Evolutionary conservation across 2,888 invertebrate genomes (phyloP).

Genomic region (Rhaphigaster nebulosa): DNA sequence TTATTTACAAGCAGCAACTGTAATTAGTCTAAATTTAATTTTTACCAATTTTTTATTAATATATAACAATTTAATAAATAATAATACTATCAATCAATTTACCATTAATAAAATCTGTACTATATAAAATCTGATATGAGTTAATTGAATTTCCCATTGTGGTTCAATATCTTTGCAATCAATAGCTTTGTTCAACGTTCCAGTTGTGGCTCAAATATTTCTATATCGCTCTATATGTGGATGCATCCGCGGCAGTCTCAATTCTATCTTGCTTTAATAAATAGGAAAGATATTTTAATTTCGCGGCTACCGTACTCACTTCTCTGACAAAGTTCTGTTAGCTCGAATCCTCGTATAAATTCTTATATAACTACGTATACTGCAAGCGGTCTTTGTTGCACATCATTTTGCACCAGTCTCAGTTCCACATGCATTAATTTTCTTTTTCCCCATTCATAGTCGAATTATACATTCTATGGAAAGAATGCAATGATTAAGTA

Average conservation of each 20-base stretch:
- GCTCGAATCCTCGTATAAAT: neutral
- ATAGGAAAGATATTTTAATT: neutral
- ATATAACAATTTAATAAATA: too few relatives aligned
- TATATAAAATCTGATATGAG: neutral
- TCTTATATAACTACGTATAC: neutral
- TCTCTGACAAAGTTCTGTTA: neutral
- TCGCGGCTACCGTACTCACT: neutral
- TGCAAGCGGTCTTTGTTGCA: neutral
- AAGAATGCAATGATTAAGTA: too few relatives aligned
- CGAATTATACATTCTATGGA: too few relatives aligned
- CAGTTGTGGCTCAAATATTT: neutral
- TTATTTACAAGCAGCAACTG: too few relatives aligned
- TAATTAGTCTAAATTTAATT: too few relatives aligned
- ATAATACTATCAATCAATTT: too few relatives aligned
- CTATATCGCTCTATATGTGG: neutral
- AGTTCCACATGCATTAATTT: too few relatives aligned
- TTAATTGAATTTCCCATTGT: neutral
- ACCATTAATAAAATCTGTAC: too few relatives aligned
- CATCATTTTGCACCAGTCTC: too few relatives aligned
- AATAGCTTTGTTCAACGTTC: neutral
- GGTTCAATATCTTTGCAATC: neutral
- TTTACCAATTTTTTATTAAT: too few relatives aligned
- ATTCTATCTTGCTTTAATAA: slow-evolving; percentile 13
- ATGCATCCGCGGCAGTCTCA: neutral
- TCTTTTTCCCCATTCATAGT: too few relatives aligned